phyloP scores from a whole-genome alignment of 2,797 vertebrate species.

The Macropodus opercularis region DNA sequence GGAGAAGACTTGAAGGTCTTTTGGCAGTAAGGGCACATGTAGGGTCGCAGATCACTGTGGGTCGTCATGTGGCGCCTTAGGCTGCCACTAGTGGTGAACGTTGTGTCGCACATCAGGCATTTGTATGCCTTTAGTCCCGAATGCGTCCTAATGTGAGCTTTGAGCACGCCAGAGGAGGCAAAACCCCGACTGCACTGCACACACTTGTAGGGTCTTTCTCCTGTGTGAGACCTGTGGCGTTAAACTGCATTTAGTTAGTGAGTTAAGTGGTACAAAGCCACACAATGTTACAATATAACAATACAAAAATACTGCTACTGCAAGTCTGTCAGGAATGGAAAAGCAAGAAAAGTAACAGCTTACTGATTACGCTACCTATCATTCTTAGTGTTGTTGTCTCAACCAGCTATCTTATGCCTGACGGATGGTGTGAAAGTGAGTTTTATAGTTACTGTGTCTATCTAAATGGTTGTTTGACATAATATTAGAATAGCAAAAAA shows the following conservation, averaged over 20 bases:
- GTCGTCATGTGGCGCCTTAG: constrained; percentile 96
- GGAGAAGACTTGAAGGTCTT: constrained; percentile 98
- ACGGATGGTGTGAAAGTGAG: constrained; percentile 6
- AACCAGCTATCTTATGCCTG: not conserved
- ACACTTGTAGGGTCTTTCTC: constrained; percentile 96
- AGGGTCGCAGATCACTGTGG: constrained; percentile 94
- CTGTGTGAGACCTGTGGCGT: constrained; percentile 91
- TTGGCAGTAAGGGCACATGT: constrained; percentile 99
- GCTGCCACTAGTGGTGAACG: constrained; percentile 97
- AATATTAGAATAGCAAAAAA: not conserved
- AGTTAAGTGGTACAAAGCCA: not conserved
- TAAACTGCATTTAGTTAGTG: not conserved
- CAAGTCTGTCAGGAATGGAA: constrained; percentile 3
- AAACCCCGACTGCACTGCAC: constrained; percentile 96
- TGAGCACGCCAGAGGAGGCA: constrained; percentile 97
- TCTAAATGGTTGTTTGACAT: not conserved
- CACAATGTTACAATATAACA: not conserved
- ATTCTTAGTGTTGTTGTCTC: not conserved
- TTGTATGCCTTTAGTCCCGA: constrained; percentile 96
- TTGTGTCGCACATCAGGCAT: constrained; percentile 93
- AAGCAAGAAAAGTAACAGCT: not conserved
- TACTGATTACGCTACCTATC: constrained; percentile 3
- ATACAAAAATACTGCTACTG: constrained; percentile 10
- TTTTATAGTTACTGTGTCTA: not conserved
- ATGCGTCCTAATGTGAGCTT: constrained; percentile 96